Conservation (phyloP, 2,113 vertebrate species). For the Bufo gargarizans region DNA sequence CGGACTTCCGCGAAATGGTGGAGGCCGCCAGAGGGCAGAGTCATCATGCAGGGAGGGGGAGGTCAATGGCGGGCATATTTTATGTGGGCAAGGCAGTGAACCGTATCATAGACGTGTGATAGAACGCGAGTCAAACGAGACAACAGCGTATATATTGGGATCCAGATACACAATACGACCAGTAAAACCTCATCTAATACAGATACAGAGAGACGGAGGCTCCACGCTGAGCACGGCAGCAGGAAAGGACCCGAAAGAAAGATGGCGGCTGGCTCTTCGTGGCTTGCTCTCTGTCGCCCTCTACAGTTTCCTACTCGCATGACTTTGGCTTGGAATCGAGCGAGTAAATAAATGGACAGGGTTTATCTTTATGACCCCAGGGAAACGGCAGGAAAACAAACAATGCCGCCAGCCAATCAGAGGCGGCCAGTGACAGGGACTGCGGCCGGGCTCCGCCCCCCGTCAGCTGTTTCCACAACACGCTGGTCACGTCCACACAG, state of each 20-base stretch:
- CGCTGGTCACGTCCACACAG: background rate
- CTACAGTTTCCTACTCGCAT: background rate
- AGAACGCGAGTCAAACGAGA: too few relatives aligned
- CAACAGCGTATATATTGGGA: too few relatives aligned
- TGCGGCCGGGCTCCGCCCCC: background rate
- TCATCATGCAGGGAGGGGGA: background rate
- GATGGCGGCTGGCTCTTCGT: background rate
- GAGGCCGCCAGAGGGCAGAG: background rate
- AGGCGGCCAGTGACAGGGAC: background rate
- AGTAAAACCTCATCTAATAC: too few relatives aligned
- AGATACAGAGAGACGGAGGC: too few relatives aligned
- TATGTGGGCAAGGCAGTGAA: background rate
- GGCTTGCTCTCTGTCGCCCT: background rate
- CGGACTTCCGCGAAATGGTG: slow-evolving; percentile 20
- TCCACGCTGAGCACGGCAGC: too few relatives aligned
- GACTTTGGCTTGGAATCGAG: background rate
- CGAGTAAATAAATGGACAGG: background rate
- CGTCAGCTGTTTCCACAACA: background rate
- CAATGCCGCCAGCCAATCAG: slow-evolving; percentile 24
- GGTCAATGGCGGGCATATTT: background rate
- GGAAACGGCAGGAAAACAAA: slow-evolving; percentile 42
- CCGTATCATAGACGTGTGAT: too few relatives aligned
- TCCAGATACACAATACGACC: too few relatives aligned
- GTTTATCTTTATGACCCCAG: slow-evolving; percentile 34
- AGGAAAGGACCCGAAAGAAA: background rate